Evolutionary conservation across 2,888 invertebrate genomes (phyloP), one percentile per base, ranked within the genome.

Genomic region (Incurvaria masculella): DNA sequence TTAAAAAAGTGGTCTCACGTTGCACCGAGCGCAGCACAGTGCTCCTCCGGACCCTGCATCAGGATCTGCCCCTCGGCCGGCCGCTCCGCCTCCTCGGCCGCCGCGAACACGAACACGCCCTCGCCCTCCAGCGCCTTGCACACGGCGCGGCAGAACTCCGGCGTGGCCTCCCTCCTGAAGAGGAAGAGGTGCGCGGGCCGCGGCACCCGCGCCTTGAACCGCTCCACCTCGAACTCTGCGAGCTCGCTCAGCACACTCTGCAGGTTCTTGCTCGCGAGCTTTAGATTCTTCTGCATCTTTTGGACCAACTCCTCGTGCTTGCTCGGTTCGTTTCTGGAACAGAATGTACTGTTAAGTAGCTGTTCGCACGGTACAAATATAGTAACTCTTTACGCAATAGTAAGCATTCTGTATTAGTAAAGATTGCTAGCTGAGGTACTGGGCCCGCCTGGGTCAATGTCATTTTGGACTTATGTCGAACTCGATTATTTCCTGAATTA

Each of bases 101-200:
- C 86, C 45, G 91, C 58, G 55, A 90, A 85, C 48, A 89, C 67
- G 48, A 89, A 81, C 45, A 87, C 65, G 6, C 72, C 79, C 57
- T 70, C 69, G 1, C 70, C 75, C 40, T 83, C 85, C 45, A 88
- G 61, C 53, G 84, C 85, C 54, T 85, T 83, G 16, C 88, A 72
- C 49, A 93, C 79, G 19, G 79, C 79, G 53, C 84, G 82, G 62
- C 89, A 86, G 59, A 89, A 93, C 58, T 91, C 91, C 5, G 83
- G 80, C 55, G 91, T 91, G 0, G 87, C 91, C 60, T 91, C 91
- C 57, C 86, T 88, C 53, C 87, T 83, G 58, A 81, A 84, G 59
- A 86, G 63, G 23, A 73, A 72, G 51, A 81, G 69, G 58, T 78
- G 87, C 58, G 80, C 81, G 0, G 85, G 85, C 47, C 67, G 62